Evolutionary conservation across 2,888 invertebrate species (phyloP).

Genomic region (Glaucopsyche alexis): DNA sequence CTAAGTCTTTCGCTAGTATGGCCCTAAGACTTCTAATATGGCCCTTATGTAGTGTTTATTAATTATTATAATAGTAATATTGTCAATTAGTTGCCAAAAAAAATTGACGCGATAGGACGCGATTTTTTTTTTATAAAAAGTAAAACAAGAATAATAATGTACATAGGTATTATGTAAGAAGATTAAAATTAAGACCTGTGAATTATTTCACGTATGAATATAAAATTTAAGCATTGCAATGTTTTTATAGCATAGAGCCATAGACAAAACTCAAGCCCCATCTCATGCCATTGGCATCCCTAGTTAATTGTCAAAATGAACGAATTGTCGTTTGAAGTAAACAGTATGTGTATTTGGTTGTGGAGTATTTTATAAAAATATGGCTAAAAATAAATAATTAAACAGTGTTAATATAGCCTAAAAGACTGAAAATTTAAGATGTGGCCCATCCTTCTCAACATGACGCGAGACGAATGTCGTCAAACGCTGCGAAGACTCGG

Average conservation of each 20-base stretch:
- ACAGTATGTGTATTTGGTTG: constrained; percentile 80
- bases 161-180: too few relatives aligned
- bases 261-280: constrained; percentile 65
- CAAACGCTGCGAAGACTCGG: constrained; percentile 92
- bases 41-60: too few relatives aligned
- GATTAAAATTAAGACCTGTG: too few relatives aligned
- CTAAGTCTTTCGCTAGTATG: too few relatives aligned
- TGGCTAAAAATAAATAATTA: constrained; percentile 67
- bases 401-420: constrained; percentile 56
- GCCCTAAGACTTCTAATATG: too few relatives aligned
- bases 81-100: too few relatives aligned
- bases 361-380: constrained; percentile 71
- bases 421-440: constrained; percentile 60
- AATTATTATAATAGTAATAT: too few relatives aligned
- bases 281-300: constrained; percentile 55
- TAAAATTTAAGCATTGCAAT: constrained; percentile 24
- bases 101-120: too few relatives aligned
- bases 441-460: constrained; percentile 87
- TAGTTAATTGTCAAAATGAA: constrained; percentile 74
- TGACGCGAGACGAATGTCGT: constrained; percentile 94
- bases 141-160: too few relatives aligned
- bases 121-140: too few relatives aligned
- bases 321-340: constrained; percentile 81
- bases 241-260: constrained; percentile 55
- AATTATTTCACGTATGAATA: neutral